Base-by-base conservation (phyloP, 2,113 vertebrate species). In the Sylvilagus bachmani region DNA sequence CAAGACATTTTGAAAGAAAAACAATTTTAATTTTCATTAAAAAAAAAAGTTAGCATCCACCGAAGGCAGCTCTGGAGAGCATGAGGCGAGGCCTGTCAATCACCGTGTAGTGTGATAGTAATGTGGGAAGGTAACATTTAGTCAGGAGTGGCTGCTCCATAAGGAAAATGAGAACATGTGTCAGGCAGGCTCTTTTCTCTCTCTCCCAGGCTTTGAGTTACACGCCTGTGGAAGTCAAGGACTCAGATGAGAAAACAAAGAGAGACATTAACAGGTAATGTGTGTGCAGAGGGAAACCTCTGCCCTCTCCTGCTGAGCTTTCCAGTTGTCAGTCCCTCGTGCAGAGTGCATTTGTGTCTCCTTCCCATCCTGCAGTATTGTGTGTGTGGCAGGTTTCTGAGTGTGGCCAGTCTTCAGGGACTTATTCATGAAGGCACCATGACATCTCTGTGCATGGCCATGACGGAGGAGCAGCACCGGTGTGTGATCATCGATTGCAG, bases 391-490 rank as follows among this genome's bases (percentile, higher is more conserved):
- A 99, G 99, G 98, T 99, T 99, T 97, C 98, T 99, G 95, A 99
- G 99, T 97, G 99, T 99, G 80, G 99, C 99, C 95, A 99, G 99
- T 97, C 98, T 99, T 92, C 99, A 99, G 96, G 99, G 99, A 64
- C 98, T 99, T 21, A 99, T 99, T 82, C 99, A 99, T 53, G 99
- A 99, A 93, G 99, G 99, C 83, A 98, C 99, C 3, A 98, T 99
- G 95, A 98, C 99, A 0, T 99, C 99, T 33, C 97, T 99, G 96
- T 99, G 99, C 77, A 99, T 99, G 70, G 99, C 99, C 69, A 97
- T 99, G 96, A 99, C 99, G 0, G 99, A 99, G 93, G 99, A 99
- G 8, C 98, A 98, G 17, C 98, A 97, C 53, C 98, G 98, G 78
- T 97, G 98, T 21, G 97, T 99, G 96, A 77, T 98, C 67, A 97